Percentiles rank a stretch among this genome's conserved stretches.
Conservation (phyloP, 2,888 invertebrate species). For the Chalcis sispes region DNA sequence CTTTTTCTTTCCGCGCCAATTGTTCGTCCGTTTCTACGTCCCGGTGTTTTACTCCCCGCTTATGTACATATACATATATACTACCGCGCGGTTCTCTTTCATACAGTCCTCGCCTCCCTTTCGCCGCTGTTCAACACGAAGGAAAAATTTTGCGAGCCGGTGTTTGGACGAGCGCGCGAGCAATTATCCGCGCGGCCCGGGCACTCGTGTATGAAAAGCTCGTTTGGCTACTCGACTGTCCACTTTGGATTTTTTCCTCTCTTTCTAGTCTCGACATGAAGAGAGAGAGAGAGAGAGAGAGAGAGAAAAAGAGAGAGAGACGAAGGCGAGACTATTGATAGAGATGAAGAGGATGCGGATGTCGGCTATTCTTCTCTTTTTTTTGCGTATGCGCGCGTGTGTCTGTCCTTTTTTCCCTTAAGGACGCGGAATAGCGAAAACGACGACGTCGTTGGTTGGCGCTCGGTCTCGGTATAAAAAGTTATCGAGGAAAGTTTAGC, state of each 20-base stretch:
- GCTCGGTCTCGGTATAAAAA: conserved; percentile 2
- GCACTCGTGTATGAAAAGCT: conserved; percentile 20
- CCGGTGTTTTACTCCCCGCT: background rate
- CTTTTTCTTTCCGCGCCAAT: conserved; percentile 36
- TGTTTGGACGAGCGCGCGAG: conserved; percentile 5
- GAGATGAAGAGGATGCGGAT: background rate
- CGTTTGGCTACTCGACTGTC: conserved; percentile 13
- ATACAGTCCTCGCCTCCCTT: background rate
- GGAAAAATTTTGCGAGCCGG: conserved; percentile 19
- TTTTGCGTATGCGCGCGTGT: no score
- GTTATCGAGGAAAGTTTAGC: conserved; percentile 40
- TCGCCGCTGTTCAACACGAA: background rate
- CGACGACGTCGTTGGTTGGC: background rate
- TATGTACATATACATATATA: background rate
- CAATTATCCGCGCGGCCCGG: conserved; percentile 17
- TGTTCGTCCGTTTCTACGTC: conserved; percentile 5
- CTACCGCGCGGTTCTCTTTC: background rate
- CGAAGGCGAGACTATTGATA: background rate
- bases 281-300: background rate
- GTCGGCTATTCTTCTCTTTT: background rate
- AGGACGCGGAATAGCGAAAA: conserved; percentile 21
- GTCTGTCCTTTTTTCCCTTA: background rate
- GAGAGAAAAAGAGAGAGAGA: background rate
- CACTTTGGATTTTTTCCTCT: conserved; percentile 24
- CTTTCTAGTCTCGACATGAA: background rate